Percentiles rank a stretch among this genome's conserved stretches.
Evolutionary conservation across 2,797 vertebrate genomes (phyloP).

Genomic region (Acipenser ruthenus): DNA sequence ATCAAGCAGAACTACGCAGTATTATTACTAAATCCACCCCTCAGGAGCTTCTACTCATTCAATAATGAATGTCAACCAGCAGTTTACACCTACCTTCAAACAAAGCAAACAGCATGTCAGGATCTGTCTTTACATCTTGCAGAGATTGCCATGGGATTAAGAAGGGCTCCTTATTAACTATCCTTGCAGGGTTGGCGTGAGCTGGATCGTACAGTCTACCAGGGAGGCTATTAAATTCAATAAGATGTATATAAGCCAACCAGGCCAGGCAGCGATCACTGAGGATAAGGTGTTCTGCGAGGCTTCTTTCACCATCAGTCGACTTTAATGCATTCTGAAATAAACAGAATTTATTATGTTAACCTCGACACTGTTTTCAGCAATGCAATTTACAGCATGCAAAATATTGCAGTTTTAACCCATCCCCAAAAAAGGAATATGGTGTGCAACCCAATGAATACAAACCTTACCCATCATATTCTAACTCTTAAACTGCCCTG

Average conservation of each 20-base stretch:
- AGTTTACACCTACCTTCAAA: constrained; percentile 67
- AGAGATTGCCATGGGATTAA: constrained; percentile 74
- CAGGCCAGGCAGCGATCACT: constrained; percentile 79
- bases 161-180: constrained; percentile 75
- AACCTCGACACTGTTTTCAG: no score
- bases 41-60: not conserved
- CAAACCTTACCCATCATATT: not conserved
- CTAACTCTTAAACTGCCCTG: not conserved
- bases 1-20: not conserved
- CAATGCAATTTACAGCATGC: no score
- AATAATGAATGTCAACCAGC: not conserved
- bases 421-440: no score
- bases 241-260: constrained; percentile 84
- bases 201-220: constrained; percentile 70
- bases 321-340: constrained; percentile 73
- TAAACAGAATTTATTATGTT: not conserved
- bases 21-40: not conserved
- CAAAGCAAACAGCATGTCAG: constrained; percentile 63
- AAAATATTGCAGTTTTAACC: no score
- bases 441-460: not conserved
- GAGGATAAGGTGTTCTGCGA: constrained; percentile 61
- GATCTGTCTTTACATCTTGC: constrained; percentile 65
- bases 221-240: constrained; percentile 78
- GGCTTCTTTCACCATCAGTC: constrained; percentile 41
- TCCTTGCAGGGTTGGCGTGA: constrained; percentile 67